Evolutionary conservation across 2,797 vertebrate genomes (phyloP).

Genomic region (Lacerta agilis): DNA sequence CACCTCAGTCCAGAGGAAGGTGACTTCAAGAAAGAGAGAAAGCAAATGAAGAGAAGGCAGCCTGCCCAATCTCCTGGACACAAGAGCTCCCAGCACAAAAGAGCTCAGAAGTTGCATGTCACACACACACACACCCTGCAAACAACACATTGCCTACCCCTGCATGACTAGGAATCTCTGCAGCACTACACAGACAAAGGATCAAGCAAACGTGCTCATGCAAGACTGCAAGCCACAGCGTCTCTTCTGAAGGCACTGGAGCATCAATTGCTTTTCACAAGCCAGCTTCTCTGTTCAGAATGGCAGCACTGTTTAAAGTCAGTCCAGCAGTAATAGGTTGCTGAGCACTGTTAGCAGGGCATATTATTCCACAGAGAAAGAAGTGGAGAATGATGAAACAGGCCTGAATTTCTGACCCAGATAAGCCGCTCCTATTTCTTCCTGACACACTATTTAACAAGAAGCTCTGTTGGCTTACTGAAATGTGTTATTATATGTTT

Average conservation of each 20-base stretch:
- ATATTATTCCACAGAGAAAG: neutral
- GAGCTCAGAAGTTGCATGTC: neutral
- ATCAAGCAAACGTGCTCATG: neutral
- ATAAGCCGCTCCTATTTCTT: neutral
- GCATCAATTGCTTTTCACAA: accelerated
- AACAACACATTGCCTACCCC: conserved; percentile 16
- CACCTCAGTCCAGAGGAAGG: neutral
- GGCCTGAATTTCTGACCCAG: conserved; percentile 61
- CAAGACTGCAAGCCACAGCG: accelerated
- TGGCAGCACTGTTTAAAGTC: neutral
- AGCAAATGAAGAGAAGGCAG: neutral
- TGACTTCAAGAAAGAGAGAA: neutral
- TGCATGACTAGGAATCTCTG: conserved; percentile 27
- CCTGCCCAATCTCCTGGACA: neutral
- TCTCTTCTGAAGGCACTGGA: neutral
- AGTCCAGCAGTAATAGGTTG: neutral
- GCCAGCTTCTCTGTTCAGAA: neutral
- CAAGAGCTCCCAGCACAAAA: neutral
- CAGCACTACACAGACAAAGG: neutral
- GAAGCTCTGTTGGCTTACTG: neutral
- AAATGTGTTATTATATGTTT: neutral
- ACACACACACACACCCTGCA: neutral
- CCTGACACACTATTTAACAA: neutral
- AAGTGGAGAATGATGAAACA: conserved; percentile 24
- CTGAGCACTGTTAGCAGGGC: neutral